These are phyloP conservation scores for Hozukius guyotensis DNA, from an alignment of 2,797 vertebrate species.

Conservation along the genomic window DNA sequence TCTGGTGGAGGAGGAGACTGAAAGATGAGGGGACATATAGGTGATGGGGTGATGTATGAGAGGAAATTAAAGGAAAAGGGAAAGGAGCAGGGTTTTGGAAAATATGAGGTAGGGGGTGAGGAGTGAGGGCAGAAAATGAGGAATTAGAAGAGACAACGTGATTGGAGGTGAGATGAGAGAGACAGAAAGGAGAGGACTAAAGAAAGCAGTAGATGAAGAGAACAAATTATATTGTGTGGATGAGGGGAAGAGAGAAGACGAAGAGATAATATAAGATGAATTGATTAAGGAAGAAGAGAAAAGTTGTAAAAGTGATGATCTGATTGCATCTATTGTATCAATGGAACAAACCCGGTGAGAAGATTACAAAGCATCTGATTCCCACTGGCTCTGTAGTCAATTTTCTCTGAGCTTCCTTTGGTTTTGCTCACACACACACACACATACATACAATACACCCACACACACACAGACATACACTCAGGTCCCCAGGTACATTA, in stretches of 20 bases:
- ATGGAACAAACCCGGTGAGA: conserved; percentile 21
- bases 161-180: background rate
- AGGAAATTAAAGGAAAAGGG: background rate
- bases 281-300: conserved; percentile 15
- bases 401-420: conserved; percentile 41
- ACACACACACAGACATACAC: background rate
- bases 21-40: background rate
- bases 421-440: conserved; percentile 1
- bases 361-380: conserved; percentile 58
- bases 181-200: background rate
- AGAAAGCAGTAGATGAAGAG: background rate
- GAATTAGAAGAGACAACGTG: background rate
- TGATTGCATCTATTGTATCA: conserved; percentile 41
- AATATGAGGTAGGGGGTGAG: background rate
- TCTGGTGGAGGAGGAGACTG: conserved; percentile 29
- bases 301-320: conserved; percentile 14
- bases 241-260: background rate
- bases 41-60: background rate
- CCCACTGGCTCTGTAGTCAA: conserved; percentile 35
- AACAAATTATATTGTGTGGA: conserved; percentile 16
- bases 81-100: background rate
- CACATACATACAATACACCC: background rate
- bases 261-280: conserved; percentile 6
- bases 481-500: conserved; percentile 15
- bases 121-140: background rate